Evolutionary conservation across 2,113 vertebrate species (phyloP), one percentile per base, ranked within the genome.

Genomic region (Pao palembangensis): DNA sequence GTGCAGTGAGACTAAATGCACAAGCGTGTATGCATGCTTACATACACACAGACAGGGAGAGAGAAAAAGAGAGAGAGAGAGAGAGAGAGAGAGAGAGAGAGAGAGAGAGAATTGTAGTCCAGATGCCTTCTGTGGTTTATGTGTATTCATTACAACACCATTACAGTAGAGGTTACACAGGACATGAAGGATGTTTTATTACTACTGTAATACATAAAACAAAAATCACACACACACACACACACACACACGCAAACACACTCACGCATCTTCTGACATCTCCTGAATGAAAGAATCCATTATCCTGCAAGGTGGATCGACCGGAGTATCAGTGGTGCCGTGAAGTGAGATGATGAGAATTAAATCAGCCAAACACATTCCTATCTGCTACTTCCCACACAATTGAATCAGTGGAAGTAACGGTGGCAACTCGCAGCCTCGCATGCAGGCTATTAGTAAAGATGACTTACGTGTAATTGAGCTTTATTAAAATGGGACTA

Each of bases 101-200:
- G 21, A 28, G 25, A 28, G 25, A 7, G 25, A 7, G 25, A 28
- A 28, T 2, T 28, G 50, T 23, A 48, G 41, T 61, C 50, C 66
- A 64, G 51, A 75, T 76, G 72, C 55, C 66, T 51, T 59, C 69
- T 77, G 78, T 82, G 75, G 76, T 86, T 85, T 80, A 84, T 82
- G 64, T 82, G 76, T 84, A 86, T 87, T 85, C 81, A 87, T 87
- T 86, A 82, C 74, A 78, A 64, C 75, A 64, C 73, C 75, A 87
- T 86, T 84, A 82, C 67, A 79, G 71, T 79, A 71, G 82, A 85
- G 82, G 80, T 86, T 80, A 84, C 80, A 83, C 19, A 42, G 67
- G 76, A 78, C 64, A 18, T 61, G 41, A 51, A 62, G 60, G 55
- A 75, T 69, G 65, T 77, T 83, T 80, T 81, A 78, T 82, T n/a